Evolutionary conservation across 2,113 vertebrate species (phyloP).

Genomic region (Xiphophorus maculatus): DNA sequence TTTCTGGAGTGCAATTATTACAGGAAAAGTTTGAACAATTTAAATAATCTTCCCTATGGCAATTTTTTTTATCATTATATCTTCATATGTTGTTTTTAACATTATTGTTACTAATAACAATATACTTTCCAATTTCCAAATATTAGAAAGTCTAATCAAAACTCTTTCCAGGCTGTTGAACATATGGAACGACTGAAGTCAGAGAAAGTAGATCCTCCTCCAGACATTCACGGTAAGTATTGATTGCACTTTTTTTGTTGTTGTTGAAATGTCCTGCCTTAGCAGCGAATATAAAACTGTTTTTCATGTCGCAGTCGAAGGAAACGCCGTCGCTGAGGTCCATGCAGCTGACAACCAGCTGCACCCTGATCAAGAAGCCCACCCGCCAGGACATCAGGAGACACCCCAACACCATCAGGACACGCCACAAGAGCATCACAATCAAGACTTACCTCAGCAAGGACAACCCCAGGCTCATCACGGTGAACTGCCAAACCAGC

Average conservation of each 20-base stretch:
- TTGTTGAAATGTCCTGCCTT: background rate
- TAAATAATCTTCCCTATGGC: too few species aligned
- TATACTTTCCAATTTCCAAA: background rate
- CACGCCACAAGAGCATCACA: slow-evolving; percentile 47
- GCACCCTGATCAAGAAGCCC: slow-evolving; percentile 47
- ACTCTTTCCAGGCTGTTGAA: slow-evolving; percentile 84
- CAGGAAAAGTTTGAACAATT: too few species aligned
- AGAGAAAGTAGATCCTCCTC: slow-evolving; percentile 81
- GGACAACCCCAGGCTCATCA: slow-evolving; percentile 59
- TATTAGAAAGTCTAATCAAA: background rate
- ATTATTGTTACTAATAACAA: too few species aligned
- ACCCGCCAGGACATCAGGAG: slow-evolving; percentile 48
- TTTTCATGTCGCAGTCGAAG: slow-evolving; percentile 65
- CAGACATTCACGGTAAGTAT: slow-evolving; percentile 80
- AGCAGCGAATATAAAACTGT: background rate
- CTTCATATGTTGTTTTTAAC: too few species aligned
- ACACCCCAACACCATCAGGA: slow-evolving; percentile 35
- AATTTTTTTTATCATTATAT: too few species aligned
- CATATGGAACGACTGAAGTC: slow-evolving; percentile 93
- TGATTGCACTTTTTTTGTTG: background rate
- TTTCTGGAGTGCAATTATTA: too few species aligned
- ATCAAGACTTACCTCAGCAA: slow-evolving; percentile 44
- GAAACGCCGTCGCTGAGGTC: slow-evolving; percentile 64
- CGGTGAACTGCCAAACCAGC: slow-evolving; percentile 65
- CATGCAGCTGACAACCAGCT: slow-evolving; percentile 41